Evolutionary conservation across 2,888 invertebrate genomes (phyloP).

Genomic region (Molorchus minor): DNA sequence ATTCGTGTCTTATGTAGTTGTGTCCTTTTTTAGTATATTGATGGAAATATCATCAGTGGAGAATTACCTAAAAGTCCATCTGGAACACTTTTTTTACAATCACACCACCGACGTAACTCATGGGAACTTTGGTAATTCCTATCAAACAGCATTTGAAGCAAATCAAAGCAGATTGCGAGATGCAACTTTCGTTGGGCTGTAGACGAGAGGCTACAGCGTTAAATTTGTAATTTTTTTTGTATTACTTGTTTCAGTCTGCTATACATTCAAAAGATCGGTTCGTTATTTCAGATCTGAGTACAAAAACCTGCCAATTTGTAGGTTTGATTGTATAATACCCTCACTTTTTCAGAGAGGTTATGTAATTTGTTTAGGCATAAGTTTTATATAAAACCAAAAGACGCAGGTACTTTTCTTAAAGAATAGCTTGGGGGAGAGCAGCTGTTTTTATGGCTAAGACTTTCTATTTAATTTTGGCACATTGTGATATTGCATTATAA

Average conservation of each 20-base stretch:
- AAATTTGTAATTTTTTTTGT: conserved; percentile 40
- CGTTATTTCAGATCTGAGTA: no score
- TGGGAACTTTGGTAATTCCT: conserved; percentile 68
- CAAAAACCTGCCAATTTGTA: no score
- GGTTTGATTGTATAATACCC: no score
- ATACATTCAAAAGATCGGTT: no score
- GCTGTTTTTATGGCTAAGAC: no score
- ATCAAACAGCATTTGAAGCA: conserved; percentile 64
- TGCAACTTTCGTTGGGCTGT: conserved; percentile 64
- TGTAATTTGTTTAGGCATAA: no score
- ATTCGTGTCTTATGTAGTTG: no score
- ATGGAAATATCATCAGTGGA: conserved; percentile 66
- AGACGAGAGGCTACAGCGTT: no score
- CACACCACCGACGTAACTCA: conserved; percentile 71
- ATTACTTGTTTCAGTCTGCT: background rate
- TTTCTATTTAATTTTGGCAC: conserved; percentile 15
- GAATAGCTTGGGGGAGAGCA: no score
- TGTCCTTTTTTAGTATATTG: conserved; percentile 62
- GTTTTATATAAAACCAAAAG: no score
- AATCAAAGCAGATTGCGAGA: conserved; percentile 65
- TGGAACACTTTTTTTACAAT: conserved; percentile 67
- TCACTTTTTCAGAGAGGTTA: no score
- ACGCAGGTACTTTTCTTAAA: no score
- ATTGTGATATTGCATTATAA: conserved; percentile 22
- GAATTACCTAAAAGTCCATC: conserved; percentile 64